Base-by-base conservation (phyloP, 1,140 invertebrate genomes). In the Leucophenga varia region DNA sequence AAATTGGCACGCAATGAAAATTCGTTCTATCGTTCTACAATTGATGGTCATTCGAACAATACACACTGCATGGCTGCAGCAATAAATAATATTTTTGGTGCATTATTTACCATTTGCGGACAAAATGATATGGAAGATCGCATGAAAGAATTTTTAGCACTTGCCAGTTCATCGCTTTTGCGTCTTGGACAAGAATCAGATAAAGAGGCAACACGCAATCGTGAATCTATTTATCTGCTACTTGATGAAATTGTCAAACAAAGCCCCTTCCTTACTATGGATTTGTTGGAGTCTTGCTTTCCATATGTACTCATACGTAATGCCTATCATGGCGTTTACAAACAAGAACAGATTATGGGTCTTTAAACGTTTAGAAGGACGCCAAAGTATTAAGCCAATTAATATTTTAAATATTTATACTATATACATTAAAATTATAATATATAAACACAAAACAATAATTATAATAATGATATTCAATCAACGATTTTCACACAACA, bases 191-290 rank as follows among this genome's bases (percentile, higher is more conserved):
- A 97, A 76, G 95, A 98, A 76, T 89, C 88, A 16, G 95, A 97
- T 58, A 95, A 95, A 74, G 95, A 98, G 70, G 86, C 87, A 1
- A 94, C 91, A 2, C 89, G 85, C 68, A 95, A 98, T 76, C 80
- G 95, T 46, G 95, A 98, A 76, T 97, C 95, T 3, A 92, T 97
- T 18, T 98, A 98, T 77, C 82, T 98, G 34, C 79, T 98, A 20
- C 79, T 98, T 4, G 93, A 98, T 79, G 86, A 95, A 78, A 96
- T 97, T 77, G 95, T 97, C 19, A 93, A 97, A 78, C 94, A 97
- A 76, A 97, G 93, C 4, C 94, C 95, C 7, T 98, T 97, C 75
- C 79, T 98, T 3, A 97, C 95, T 1, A 97, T 97, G 94, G 95
- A 98, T 81, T 79, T 98, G 37, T 76, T 98, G 43, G 96, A 98